A percentile compares a stretch with the other conserved stretches of the same genome.
Evolutionary conservation across 2,888 invertebrate species (phyloP).

Genomic region (Holacanthella duospinosa): DNA sequence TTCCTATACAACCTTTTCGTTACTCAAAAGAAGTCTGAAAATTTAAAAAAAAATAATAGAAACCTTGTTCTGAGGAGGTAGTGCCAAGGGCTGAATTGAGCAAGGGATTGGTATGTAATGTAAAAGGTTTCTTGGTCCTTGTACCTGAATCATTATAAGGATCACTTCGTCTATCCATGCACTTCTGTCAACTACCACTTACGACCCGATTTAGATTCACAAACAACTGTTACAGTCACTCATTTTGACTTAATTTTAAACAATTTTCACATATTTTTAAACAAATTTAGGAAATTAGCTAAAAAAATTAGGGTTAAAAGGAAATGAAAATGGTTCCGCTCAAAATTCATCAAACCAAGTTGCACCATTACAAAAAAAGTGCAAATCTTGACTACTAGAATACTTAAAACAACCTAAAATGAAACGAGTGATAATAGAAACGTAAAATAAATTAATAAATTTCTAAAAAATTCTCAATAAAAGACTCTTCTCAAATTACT

Average conservation of each 20-base stretch:
- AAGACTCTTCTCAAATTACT: no score
- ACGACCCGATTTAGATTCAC: not conserved
- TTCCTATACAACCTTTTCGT: no score
- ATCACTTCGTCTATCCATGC: not conserved
- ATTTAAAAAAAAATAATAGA: not conserved
- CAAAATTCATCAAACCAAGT: no score
- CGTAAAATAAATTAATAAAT: no score
- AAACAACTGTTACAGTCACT: not conserved
- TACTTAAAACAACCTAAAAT: no score
- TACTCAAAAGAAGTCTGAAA: no score
- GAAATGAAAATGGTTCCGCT: no score
- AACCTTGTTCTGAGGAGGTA: not conserved
- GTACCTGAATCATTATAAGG: not conserved
- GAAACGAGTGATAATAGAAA: no score
- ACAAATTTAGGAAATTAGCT: not conserved
- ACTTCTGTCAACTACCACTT: slow-evolving; percentile 3
- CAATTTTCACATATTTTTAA: not conserved
- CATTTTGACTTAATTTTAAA: not conserved
- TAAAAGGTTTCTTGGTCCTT: not conserved
- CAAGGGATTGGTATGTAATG: not conserved
- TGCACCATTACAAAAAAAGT: no score
- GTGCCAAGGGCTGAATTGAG: not conserved
- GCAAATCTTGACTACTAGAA: no score
- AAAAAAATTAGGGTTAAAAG: not conserved
- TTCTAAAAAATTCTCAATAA: no score